Evolutionary conservation across 2,113 vertebrate genomes (phyloP), one percentile per base, ranked within the genome.

Genomic region (Theristicus caerulescens): DNA sequence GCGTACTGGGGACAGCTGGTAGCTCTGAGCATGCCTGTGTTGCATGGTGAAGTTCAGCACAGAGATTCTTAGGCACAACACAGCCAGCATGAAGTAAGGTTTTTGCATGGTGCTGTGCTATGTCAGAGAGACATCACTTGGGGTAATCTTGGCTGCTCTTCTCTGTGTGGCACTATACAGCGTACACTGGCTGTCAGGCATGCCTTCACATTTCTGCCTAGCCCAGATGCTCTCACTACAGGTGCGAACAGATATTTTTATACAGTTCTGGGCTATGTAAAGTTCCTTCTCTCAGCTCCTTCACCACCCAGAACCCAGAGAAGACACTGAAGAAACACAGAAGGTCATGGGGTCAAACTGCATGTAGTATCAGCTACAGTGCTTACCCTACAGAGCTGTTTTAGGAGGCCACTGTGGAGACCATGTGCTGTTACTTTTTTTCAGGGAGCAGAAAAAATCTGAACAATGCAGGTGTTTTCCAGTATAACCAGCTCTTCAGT

Each of bases 211-310:
- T 89, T 84, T 85, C 78, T 90, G 66, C n/a, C 70, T 82, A 65
- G 36, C 40, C 49, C 90, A 90, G 84, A 85, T 85, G 82, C 70
- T 97, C 79, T 88, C 57, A 58, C n/a, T 86, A 64, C 47, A 85
- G 81, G 29, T 61, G 93, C 40, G n/a, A 94, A 95, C 14, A 81
- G 86, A 61, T 72, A 79, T 89, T 84, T 95, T 93, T 67, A 61
- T 47, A 77, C 36, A 80, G 54, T 82, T 89, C 82, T 87, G 70
- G 6, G 32, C 40, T 82, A 9, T 19, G 11, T 52, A 85, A 87
- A 29, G 5, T 72, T 85, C 58, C 9, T 87, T 54, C 22, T 87
- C 52, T 52, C 73, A 85, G 47, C 10, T 76, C 34, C 38, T 87
- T 91, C 57, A 65, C 13, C 52, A 79, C 24, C 4, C 66, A 61